Evolutionary conservation across 2,888 invertebrate species (phyloP).

Genomic region (Salpingus planirostris): DNA sequence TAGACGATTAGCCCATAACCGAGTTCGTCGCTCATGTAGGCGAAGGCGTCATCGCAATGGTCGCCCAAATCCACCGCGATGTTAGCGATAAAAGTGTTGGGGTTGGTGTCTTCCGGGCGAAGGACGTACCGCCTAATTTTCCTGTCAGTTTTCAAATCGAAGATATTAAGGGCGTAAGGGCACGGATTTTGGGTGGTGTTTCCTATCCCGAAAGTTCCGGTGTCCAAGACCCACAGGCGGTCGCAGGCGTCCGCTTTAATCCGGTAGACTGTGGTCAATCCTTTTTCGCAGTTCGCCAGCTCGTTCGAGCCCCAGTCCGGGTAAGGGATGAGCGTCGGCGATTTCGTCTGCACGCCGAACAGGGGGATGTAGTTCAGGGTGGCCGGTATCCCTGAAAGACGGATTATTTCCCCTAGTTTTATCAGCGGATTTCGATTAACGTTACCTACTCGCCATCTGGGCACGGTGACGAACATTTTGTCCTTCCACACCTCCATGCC

Average conservation of each 20-base stretch:
- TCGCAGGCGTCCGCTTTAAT: constrained; percentile 71
- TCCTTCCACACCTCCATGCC: constrained; percentile 74
- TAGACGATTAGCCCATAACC: constrained; percentile 75
- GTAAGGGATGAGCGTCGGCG: constrained; percentile 69
- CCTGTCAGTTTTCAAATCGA: constrained; percentile 64
- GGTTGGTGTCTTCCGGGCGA: constrained; percentile 62
- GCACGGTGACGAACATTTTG: constrained; percentile 74
- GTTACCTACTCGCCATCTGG: constrained; percentile 71
- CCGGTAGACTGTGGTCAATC: constrained; percentile 69
- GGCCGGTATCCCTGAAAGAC: constrained; percentile 67
- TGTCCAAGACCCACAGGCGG: constrained; percentile 75
- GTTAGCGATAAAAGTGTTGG: constrained; percentile 76
- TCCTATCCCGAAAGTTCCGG: constrained; percentile 72
- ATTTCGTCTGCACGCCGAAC: constrained; percentile 53
- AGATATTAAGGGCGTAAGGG: constrained; percentile 70
- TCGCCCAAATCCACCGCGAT: constrained; percentile 71
- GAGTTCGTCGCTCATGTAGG: constrained; percentile 73
- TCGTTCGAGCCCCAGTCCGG: constrained; percentile 68
- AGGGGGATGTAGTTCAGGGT: constrained; percentile 72
- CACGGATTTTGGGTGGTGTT: constrained; percentile 68
- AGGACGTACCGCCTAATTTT: constrained; percentile 59
- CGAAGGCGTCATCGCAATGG: constrained; percentile 66
- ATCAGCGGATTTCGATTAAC: constrained; percentile 27
- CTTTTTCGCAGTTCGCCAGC: constrained; percentile 64
- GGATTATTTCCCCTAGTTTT: too few relatives aligned